phyloP scores from a whole-genome alignment of 1,140 invertebrate genomes.

The roundworm (Caenorhabditis elegans) region DNA sequence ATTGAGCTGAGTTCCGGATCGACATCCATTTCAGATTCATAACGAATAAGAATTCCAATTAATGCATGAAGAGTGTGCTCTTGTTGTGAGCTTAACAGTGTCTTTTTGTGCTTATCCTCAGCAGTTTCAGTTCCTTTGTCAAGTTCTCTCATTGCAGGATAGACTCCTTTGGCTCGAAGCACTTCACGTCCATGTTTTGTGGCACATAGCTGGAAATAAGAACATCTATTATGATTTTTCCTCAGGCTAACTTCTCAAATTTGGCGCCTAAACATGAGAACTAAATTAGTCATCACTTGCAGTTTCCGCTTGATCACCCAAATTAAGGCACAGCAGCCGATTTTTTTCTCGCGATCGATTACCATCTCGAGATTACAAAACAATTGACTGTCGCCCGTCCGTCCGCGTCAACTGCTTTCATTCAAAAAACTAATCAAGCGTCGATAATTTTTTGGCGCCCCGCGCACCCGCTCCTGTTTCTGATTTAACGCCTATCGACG shows the following conservation, averaged over 20 bases:
- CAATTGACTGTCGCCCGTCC: background rate
- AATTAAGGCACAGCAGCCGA: background rate
- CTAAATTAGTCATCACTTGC: background rate
- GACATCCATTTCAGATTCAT: conserved; percentile 49
- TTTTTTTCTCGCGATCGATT: conserved; percentile 3
- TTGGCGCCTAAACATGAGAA: background rate
- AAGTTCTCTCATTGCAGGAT: conserved; percentile 45
- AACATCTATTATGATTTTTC: no score
- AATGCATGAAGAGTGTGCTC: conserved; percentile 50
- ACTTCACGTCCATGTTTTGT: conserved; percentile 44
- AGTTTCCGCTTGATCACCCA: conserved; percentile 19
- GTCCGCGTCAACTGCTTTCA: no score
- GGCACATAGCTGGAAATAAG: conserved; percentile 47
- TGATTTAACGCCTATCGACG: background rate
- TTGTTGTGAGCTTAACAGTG: conserved; percentile 23
- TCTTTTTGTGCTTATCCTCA: background rate
- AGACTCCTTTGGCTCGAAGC: conserved; percentile 46
- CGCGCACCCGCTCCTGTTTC: background rate
- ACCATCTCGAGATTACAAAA: conserved; percentile 29
- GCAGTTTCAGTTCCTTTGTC: conserved; percentile 24
- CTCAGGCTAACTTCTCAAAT: background rate
- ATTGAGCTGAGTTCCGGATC: conserved; percentile 42
- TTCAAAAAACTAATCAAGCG: conserved; percentile 13
- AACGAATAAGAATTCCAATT: conserved; percentile 51
- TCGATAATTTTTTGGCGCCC: background rate